Evolutionary conservation across 2,797 vertebrate species (phyloP).

Genomic region (Bucorvus abyssinicus): DNA sequence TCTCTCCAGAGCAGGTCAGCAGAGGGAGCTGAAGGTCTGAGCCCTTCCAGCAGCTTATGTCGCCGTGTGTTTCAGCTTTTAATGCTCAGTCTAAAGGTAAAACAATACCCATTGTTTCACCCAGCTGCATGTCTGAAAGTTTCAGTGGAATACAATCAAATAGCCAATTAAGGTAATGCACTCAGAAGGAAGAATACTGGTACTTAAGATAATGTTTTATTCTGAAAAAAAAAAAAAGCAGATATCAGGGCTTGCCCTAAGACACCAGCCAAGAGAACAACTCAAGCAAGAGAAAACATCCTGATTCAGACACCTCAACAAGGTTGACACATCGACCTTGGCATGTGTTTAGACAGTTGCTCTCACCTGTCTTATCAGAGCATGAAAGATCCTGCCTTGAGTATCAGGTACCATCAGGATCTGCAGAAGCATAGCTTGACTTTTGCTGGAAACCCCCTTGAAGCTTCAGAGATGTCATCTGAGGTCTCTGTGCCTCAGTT

Average conservation of each 20-base stretch:
- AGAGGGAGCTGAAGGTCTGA: conserved; percentile 59
- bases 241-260: background rate
- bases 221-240: background rate
- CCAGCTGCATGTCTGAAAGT: background rate
- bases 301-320: background rate
- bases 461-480: background rate
- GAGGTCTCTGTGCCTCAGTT: background rate
- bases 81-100: background rate
- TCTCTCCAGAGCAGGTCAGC: background rate
- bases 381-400: background rate
- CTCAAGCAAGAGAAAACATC: background rate
- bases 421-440: background rate
- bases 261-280: background rate
- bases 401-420: accelerated
- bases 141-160: conserved; percentile 20
- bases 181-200: background rate
- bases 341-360: background rate
- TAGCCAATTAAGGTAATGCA: conserved; percentile 23
- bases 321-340: accelerated
- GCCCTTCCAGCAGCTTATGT: background rate
- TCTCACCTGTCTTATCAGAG: background rate
- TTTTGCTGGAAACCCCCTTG: background rate
- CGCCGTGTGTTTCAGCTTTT: background rate
- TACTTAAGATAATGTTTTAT: background rate
- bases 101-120: conserved; percentile 36